Conservation (phyloP, 1,140 invertebrate species). For the Agrypnia vestita region DNA sequence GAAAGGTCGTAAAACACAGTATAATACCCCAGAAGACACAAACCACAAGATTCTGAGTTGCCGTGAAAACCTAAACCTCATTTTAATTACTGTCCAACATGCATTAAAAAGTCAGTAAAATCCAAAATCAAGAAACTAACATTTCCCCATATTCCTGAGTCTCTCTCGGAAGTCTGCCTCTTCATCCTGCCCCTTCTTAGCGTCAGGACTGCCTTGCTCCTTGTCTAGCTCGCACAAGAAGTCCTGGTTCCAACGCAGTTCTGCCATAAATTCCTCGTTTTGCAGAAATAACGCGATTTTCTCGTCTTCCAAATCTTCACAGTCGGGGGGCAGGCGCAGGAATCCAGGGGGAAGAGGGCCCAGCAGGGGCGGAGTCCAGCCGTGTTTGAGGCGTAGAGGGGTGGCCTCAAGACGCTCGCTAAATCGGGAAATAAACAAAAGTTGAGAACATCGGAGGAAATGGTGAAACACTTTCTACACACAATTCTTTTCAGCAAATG, state of each 20-base stretch:
- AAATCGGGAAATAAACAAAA: slow-evolving; percentile 12
- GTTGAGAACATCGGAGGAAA: too few relatives aligned
- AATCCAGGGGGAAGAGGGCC: slow-evolving; percentile 88
- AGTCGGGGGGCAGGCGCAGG: slow-evolving; percentile 76
- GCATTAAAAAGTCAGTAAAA: too few relatives aligned
- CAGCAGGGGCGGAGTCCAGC: slow-evolving; percentile 89
- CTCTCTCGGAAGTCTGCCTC: slow-evolving; percentile 88
- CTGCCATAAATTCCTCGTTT: slow-evolving; percentile 94
- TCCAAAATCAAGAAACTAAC: slow-evolving; percentile 66
- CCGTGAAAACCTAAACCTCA: too few relatives aligned
- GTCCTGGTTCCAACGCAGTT: slow-evolving; percentile 90
- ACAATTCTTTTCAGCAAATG: too few relatives aligned
- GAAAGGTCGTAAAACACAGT: too few relatives aligned
- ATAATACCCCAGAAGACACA: too few relatives aligned
- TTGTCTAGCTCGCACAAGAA: slow-evolving; percentile 90
- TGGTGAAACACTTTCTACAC: too few relatives aligned
- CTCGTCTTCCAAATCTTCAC: slow-evolving; percentile 78
- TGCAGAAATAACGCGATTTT: slow-evolving; percentile 91
- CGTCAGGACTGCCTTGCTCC: slow-evolving; percentile 73
- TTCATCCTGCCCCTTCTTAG: slow-evolving; percentile 78
- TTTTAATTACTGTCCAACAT: too few relatives aligned
- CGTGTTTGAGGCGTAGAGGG: slow-evolving; percentile 65
- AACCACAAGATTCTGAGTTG: too few relatives aligned
- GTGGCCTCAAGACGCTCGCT: slow-evolving; percentile 1
- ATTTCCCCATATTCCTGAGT: slow-evolving; percentile 91